Evolutionary conservation across 2,888 invertebrate species (phyloP).

Genomic region (Synergus gifuensis): DNA sequence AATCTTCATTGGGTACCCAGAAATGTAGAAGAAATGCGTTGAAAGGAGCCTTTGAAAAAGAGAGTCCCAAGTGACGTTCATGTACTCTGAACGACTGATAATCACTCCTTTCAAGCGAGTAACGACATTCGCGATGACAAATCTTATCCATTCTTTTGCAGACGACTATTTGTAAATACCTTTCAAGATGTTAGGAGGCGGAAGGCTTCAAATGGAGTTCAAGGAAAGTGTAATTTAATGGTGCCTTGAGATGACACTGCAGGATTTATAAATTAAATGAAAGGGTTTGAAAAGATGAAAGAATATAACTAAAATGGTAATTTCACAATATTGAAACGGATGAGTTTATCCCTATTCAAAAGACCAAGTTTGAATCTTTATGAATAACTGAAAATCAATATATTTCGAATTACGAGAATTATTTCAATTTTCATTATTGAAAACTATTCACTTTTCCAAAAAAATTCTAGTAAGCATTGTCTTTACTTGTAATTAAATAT

Average conservation of each 20-base stretch:
- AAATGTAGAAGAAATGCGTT: constrained; percentile 14
- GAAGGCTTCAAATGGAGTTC: neutral
- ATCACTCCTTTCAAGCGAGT: constrained; percentile 25
- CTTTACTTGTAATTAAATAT: too few relatives aligned
- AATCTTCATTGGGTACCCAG: constrained; percentile 7
- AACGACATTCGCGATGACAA: constrained; percentile 39
- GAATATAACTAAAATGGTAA: neutral
- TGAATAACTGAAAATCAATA: neutral
- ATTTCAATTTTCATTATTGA: neutral
- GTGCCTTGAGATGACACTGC: constrained; percentile 15
- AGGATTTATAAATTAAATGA: neutral
- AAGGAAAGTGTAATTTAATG: neutral
- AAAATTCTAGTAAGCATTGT: too few relatives aligned
- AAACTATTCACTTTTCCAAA: too few relatives aligned
- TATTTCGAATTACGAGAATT: neutral
- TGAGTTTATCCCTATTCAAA: neutral
- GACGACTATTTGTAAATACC: constrained; percentile 31
- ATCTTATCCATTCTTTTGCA: constrained; percentile 23
- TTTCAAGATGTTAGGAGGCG: constrained; percentile 17
- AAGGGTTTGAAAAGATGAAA: neutral
- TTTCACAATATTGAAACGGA: neutral
- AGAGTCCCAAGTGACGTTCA: constrained; percentile 13
- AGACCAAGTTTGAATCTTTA: neutral
- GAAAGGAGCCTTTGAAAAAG: neutral
- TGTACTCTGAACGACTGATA: constrained; percentile 1